Base-by-base conservation (phyloP, 2,113 vertebrate genomes). In the Sakesphorus luctuosus region DNA sequence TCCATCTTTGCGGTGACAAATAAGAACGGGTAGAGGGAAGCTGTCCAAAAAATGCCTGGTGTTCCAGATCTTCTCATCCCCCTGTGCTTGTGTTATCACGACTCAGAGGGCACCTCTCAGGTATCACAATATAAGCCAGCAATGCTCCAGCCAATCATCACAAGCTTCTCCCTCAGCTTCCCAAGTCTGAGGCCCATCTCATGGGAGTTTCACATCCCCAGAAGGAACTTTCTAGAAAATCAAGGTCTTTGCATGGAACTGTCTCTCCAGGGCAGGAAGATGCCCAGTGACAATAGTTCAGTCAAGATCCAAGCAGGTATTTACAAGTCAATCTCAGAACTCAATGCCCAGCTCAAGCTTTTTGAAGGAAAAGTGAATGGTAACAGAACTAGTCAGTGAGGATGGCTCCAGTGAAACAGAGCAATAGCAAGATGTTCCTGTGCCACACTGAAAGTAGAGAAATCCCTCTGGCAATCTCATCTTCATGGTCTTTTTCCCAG, bases 61-160 rank as follows among this genome's bases (percentile, higher is more conserved):
- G 13, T 84, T 36, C 63, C 55, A 89, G 40, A 58, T 4, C 59
- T 43, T 28, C 56, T 58, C 36, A 47, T 44, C 23, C 40, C 59
- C 55, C 15, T 35, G 36, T 9, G 18, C 18, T 18, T 36, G 23
- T 10, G 9, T 21, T 31, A 46, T 31, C 74, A 80, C 20, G 66
- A 69, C 28, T 36, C 44, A 47, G 11, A 43, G 47, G 46, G 29
- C 19, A 46, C 33, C 12, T 33, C 61, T 24, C 21, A 28, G n/a
- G 11, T 1, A 0, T 15, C 5, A 1, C 2, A 1, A 38, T 2
- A 21, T 2, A 71, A 71, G 18, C 1, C 1, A 72, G 62, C 44
- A 69, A 25, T 7, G 8, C 35, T 71, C 31, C 38, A 63, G 43
- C 14, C 72, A 80, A 7, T 2, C 7, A 83, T 15, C 33, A 24